Evolutionary conservation across 2,797 vertebrate species (phyloP).

Genomic region (Acanthornis magna): DNA sequence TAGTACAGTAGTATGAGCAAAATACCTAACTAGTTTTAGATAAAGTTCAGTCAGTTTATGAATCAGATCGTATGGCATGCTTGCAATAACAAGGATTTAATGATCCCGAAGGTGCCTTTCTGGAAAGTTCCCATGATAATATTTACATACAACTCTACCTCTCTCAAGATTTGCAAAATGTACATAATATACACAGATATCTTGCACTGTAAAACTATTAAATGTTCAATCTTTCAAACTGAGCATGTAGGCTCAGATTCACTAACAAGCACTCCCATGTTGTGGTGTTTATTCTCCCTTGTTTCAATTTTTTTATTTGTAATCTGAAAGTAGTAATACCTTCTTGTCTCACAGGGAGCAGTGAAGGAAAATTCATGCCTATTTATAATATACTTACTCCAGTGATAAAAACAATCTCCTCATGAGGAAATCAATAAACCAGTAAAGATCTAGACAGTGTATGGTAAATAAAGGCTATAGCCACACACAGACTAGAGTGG

Average conservation of each 20-base stretch:
- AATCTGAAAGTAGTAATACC: not conserved
- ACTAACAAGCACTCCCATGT: not conserved
- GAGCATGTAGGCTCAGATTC: not conserved
- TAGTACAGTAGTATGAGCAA: not conserved
- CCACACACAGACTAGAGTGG: not conserved
- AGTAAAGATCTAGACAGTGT: not conserved
- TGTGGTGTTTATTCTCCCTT: not conserved
- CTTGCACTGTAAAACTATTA: not conserved
- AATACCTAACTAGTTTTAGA: not conserved
- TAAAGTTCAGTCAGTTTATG: not conserved
- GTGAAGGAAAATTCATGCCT: not conserved
- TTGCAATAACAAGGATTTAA: not conserved
- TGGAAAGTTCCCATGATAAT: not conserved
- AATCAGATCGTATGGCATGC: not conserved
- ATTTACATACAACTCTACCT: not conserved
- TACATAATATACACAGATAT: not conserved
- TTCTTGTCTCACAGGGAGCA: not conserved
- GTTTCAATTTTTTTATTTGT: not conserved
- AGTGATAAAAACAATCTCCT: not conserved
- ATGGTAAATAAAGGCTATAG: not conserved
- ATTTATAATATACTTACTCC: not conserved
- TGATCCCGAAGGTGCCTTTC: not conserved
- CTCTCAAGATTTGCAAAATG: not conserved
- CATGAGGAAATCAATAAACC: not conserved
- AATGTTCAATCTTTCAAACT: not conserved